Evolutionary conservation across 2,888 invertebrate species (phyloP).

Genomic region (Napeogenes inachia): DNA sequence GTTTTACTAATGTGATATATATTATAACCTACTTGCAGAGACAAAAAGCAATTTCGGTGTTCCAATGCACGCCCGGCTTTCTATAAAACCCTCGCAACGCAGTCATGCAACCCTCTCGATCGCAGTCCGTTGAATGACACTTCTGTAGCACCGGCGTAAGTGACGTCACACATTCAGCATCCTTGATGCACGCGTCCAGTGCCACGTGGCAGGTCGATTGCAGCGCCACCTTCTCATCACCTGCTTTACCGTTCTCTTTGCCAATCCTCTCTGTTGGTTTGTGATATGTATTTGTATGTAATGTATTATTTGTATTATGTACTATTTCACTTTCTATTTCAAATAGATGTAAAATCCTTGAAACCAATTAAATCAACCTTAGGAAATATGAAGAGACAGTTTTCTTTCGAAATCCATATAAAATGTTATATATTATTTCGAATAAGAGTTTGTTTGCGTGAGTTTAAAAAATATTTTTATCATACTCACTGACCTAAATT

Average conservation of each 20-base stretch:
- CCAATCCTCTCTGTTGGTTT: constrained; percentile 74
- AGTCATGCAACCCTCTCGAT: constrained; percentile 91
- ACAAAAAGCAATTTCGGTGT: constrained; percentile 93
- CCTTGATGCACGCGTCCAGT: constrained; percentile 87
- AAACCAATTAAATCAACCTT: too few relatives aligned
- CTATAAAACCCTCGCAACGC: constrained; percentile 91
- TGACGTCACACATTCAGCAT: constrained; percentile 86
- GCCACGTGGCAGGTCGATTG: constrained; percentile 94
- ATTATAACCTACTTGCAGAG: constrained; percentile 88
- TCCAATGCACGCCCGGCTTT: constrained; percentile 87
- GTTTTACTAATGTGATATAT: background rate
- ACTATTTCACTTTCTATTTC: background rate
- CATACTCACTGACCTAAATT: too few relatives aligned
- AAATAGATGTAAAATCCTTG: too few relatives aligned
- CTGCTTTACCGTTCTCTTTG: constrained; percentile 75
- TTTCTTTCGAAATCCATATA: too few relatives aligned
- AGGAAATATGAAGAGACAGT: too few relatives aligned
- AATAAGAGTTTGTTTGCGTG: too few relatives aligned
- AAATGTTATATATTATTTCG: too few relatives aligned
- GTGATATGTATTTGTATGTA: constrained; percentile 48
- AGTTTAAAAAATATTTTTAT: too few relatives aligned
- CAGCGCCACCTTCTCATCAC: constrained; percentile 78
- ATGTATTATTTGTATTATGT: constrained; percentile 18
- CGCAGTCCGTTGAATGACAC: constrained; percentile 85
- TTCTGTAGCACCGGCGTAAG: constrained; percentile 90